Conservation (phyloP, 2,797 vertebrate species). For the Dipus sagitta region DNA sequence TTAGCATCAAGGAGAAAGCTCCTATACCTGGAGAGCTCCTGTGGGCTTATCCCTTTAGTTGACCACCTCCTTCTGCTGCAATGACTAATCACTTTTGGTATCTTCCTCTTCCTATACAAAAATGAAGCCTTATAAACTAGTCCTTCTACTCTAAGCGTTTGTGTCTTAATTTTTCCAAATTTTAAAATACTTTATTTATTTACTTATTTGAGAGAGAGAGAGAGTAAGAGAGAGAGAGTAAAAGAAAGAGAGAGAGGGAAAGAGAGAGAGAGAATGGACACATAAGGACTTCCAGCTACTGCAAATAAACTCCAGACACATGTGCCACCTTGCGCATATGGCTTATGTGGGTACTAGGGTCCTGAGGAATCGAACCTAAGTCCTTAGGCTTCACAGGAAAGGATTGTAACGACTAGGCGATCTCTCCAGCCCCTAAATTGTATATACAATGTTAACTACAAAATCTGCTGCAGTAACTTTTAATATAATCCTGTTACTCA, state of each 20-base stretch:
- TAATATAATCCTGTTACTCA: neutral
- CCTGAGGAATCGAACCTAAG: too few relatives aligned
- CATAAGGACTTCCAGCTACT: too few relatives aligned
- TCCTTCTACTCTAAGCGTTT: neutral
- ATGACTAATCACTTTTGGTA: neutral
- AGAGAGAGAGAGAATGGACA: too few relatives aligned
- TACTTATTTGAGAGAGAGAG: too few relatives aligned
- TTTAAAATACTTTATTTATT: neutral
- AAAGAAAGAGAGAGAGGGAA: too few relatives aligned
- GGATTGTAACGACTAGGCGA: too few relatives aligned
- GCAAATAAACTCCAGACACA: too few relatives aligned
- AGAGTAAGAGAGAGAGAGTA: too few relatives aligned
- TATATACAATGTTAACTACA: neutral
- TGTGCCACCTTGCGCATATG: too few relatives aligned
- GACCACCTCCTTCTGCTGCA: neutral
- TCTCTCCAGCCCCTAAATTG: neutral
- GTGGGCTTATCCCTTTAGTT: neutral
- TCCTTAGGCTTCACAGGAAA: too few relatives aligned
- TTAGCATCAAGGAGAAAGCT: neutral
- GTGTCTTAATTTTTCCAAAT: neutral
- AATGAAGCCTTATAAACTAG: neutral
- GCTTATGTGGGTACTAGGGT: too few relatives aligned
- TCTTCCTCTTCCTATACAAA: neutral
- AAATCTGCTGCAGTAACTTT: neutral
- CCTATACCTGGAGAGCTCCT: neutral